Evolutionary conservation across 2,113 vertebrate species (phyloP).

Genomic region (Piprites chloris): DNA sequence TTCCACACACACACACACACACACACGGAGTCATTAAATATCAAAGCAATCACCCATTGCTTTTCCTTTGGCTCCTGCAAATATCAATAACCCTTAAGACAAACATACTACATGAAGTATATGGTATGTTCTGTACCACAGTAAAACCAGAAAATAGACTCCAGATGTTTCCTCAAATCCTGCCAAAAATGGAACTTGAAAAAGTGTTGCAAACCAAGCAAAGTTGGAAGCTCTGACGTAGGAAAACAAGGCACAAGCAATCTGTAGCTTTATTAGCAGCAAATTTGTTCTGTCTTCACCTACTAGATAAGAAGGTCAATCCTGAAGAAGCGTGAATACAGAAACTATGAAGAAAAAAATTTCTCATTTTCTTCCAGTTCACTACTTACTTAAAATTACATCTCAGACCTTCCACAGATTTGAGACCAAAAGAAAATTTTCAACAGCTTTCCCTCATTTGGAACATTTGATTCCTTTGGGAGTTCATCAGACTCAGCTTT

Average conservation of each 20-base stretch:
- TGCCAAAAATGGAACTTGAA: neutral
- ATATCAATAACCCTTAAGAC: neutral
- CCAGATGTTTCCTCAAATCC: constrained; percentile 48
- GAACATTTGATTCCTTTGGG: neutral
- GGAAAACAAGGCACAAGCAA: neutral
- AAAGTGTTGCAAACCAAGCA: constrained; percentile 10
- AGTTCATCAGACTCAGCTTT: neutral
- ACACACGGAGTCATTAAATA: neutral
- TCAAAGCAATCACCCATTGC: neutral
- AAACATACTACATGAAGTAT: neutral
- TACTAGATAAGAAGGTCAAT: constrained; percentile 32
- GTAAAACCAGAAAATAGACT: constrained; percentile 48
- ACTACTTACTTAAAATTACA: neutral
- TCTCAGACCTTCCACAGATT: neutral
- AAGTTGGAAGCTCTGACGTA: neutral
- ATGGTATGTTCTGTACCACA: neutral
- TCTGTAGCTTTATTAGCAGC: neutral
- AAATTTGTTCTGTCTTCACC: constrained; percentile 70
- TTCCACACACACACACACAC: neutral
- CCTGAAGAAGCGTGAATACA: neutral
- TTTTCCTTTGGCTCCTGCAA: neutral
- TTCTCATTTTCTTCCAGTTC: neutral
- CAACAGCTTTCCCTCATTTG: neutral
- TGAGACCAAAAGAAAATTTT: neutral
- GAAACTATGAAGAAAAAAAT: neutral